A percentile compares a stretch with the other conserved stretches of the same genome.
These are phyloP conservation scores for Hermetia illucens DNA, from an alignment of 1,140 invertebrate genomes.

Conservation along the genomic window DNA sequence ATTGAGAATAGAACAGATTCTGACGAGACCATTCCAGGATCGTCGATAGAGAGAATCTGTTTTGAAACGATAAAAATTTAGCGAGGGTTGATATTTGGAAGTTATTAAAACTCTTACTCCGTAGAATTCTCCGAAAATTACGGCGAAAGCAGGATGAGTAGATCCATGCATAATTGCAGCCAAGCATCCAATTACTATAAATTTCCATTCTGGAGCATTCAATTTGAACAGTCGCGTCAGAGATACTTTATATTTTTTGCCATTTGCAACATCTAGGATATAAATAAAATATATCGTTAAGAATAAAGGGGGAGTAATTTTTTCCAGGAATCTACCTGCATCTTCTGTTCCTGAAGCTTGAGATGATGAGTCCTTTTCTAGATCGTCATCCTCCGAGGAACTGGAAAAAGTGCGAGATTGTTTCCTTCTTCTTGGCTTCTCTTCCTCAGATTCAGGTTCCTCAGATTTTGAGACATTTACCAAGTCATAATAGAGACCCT, in stretches of 20 bases:
- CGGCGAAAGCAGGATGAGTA: constrained; percentile 63
- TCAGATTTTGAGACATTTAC: constrained; percentile 42
- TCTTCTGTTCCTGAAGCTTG: background rate
- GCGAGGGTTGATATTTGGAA: no score
- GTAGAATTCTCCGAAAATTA: constrained; percentile 74
- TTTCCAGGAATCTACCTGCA: background rate
- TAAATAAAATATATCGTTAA: background rate
- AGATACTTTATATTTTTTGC: background rate
- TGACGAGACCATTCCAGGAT: constrained; percentile 39
- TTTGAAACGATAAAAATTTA: no score
- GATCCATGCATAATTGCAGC: constrained; percentile 56
- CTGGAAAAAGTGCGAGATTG: background rate
- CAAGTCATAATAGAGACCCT: constrained; percentile 57
- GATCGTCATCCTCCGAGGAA: background rate
- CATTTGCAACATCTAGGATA: background rate
- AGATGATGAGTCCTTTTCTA: constrained; percentile 3
- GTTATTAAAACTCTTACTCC: constrained; percentile 49
- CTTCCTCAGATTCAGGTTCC: constrained; percentile 10
- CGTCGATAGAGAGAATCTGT: constrained; percentile 32
- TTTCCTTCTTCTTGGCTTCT: background rate
- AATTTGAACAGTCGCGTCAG: constrained; percentile 49
- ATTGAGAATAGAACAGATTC: constrained; percentile 50
- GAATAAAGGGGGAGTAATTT: background rate
- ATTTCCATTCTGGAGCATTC: constrained; percentile 64
- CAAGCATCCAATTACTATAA: constrained; percentile 54